phyloP scores from a whole-genome alignment of 2,113 vertebrate species.

The Andinoacara biseriatus region DNA sequence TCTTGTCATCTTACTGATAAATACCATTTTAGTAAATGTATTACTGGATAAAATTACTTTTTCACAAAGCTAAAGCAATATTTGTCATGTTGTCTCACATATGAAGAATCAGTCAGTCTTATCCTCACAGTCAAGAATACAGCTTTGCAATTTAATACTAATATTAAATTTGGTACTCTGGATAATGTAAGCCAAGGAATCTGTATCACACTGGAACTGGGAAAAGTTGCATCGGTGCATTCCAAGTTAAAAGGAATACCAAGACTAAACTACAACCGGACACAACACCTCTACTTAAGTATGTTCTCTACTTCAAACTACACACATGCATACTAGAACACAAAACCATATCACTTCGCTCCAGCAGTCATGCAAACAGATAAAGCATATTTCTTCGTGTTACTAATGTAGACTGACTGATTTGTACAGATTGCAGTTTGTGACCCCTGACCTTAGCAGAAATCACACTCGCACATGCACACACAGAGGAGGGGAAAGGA shows the following conservation, averaged over 20 bases:
- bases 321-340: not conserved
- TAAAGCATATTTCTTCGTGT: not conserved
- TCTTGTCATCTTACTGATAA: no score
- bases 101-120: not conserved
- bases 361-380: not conserved
- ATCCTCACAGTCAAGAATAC: not conserved
- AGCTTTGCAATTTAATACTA: not conserved
- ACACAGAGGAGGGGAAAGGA: not conserved
- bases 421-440: not conserved
- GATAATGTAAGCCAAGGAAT: not conserved
- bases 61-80: not conserved
- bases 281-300: not conserved
- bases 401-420: not conserved
- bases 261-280: not conserved
- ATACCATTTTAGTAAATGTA: not conserved
- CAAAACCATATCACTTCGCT: not conserved
- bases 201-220: no score
- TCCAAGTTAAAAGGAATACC: not conserved
- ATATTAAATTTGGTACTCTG: not conserved
- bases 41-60: not conserved
- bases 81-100: not conserved
- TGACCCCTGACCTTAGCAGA: constrained; percentile 33
- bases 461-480: not conserved
- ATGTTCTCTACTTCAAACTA: not conserved
- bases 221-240: not conserved